A percentile compares a stretch with the other conserved stretches of the same genome.
phyloP scores from a whole-genome alignment of 2,113 vertebrate genomes.

The Girardinichthys multiradiatus region DNA sequence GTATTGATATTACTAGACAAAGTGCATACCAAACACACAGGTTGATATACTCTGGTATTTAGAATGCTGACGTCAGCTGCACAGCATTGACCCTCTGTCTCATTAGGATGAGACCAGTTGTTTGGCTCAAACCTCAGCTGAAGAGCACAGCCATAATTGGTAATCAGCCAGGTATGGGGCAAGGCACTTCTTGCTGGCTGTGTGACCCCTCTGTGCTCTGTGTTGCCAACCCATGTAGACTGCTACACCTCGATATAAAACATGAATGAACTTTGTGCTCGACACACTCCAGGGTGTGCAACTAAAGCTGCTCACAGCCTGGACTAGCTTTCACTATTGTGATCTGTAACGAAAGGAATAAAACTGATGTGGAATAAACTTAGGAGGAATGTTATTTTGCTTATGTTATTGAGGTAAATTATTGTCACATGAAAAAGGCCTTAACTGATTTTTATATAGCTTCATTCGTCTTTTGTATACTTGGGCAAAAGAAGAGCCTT shows the following conservation, averaged over 20 bases:
- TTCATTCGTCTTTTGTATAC: no score
- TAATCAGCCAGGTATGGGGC: conserved; percentile 49
- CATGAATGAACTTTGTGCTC: conserved; percentile 35
- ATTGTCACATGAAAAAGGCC: no score
- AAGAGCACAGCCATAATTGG: conserved; percentile 60
- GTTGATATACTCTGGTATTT: conserved; percentile 56
- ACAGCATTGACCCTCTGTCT: conserved; percentile 38
- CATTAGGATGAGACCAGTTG: conserved; percentile 54
- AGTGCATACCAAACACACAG: neutral
- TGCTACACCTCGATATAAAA: conserved; percentile 22
- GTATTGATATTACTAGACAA: conserved; percentile 37
- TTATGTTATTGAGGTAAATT: no score
- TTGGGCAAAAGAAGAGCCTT: no score
- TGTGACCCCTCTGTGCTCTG: conserved; percentile 34
- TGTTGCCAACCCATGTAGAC: conserved; percentile 14
- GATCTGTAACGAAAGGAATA: neutral
- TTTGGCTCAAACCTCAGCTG: conserved; percentile 39
- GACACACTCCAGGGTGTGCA: conserved; percentile 21
- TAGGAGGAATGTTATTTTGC: no score
- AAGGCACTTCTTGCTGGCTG: conserved; percentile 25
- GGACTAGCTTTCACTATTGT: neutral
- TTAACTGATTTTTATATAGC: no score
- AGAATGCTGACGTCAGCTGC: conserved; percentile 52
- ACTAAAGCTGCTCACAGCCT: conserved; percentile 2
- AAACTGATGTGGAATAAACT: no score